Percentiles rank a stretch among this genome's conserved stretches.
Evolutionary conservation across 2,888 invertebrate species (phyloP).

Genomic region (Lasioglossum figueresi): DNA sequence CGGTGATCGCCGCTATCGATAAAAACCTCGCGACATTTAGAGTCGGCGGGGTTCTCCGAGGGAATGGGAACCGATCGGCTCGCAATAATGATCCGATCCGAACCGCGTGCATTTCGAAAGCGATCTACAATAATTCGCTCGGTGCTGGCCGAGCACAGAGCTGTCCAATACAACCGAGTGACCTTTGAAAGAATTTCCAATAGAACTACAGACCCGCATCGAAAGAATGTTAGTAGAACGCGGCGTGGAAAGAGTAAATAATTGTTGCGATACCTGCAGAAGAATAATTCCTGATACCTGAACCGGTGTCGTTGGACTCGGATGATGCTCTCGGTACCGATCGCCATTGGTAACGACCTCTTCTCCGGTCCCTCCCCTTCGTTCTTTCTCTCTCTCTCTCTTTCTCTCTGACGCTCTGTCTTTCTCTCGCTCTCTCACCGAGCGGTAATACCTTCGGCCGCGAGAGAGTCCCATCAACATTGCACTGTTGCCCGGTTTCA

Average conservation of each 20-base stretch:
- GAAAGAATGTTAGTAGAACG: neutral
- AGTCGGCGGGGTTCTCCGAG: neutral
- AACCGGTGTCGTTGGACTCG: slow-evolving; percentile 11
- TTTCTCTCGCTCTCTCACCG: slow-evolving; percentile 44
- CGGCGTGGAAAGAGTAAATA: neutral
- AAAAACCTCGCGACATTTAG: slow-evolving; percentile 59
- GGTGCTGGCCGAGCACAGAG: neutral
- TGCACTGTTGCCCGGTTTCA: slow-evolving; percentile 59
- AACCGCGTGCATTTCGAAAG: neutral
- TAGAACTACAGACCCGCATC: neutral
- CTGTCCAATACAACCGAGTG: neutral
- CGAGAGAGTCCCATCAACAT: slow-evolving; percentile 50
- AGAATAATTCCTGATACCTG: slow-evolving; percentile 37
- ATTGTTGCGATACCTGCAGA: slow-evolving; percentile 1
- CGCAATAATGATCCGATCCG: neutral
- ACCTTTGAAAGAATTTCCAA: neutral
- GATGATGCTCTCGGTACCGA: slow-evolving; percentile 53
- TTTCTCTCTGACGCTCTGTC: slow-evolving; percentile 41
- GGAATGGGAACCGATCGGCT: slow-evolving; percentile 1
- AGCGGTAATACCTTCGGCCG: slow-evolving; percentile 31
- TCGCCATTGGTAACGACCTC: slow-evolving; percentile 63
- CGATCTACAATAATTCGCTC: neutral
- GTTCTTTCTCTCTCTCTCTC: neutral
- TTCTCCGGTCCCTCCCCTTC: slow-evolving; percentile 37
- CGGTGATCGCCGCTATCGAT: slow-evolving; percentile 56